Percentiles rank a stretch among this genome's conserved stretches.
Conservation (phyloP, 2,113 vertebrate species). For the Monopterus albus region DNA sequence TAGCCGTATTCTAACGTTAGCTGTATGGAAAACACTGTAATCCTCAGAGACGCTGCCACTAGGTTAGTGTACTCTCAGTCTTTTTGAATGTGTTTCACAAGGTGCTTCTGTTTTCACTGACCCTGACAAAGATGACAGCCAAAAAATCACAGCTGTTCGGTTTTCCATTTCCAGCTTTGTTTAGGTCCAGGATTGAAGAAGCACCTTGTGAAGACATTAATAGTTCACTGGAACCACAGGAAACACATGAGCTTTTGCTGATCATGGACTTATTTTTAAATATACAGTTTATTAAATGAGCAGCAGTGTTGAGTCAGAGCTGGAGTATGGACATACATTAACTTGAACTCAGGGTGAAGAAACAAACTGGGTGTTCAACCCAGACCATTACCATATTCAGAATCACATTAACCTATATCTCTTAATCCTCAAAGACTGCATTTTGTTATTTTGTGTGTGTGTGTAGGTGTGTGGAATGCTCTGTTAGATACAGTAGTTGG, state of each 20-base stretch:
- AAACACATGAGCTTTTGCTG: too few species aligned
- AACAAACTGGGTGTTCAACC: background rate
- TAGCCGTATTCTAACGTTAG: too few species aligned
- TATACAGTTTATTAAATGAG: background rate
- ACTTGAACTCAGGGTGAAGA: constrained; percentile 9
- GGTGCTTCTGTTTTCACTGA: background rate
- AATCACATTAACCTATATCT: constrained; percentile 45
- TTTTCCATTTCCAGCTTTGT: background rate
- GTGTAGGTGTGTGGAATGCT: constrained; percentile 49
- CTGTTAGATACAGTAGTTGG: constrained; percentile 19
- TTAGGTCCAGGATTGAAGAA: background rate
- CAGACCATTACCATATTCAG: constrained; percentile 45
- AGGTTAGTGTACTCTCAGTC: too few species aligned
- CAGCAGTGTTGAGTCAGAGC: background rate
- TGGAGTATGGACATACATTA: background rate
- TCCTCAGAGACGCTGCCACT: too few species aligned
- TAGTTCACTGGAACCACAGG: background rate
- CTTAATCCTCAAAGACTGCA: constrained; percentile 10
- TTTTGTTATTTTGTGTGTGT: constrained; percentile 11
- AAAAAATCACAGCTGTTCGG: background rate
- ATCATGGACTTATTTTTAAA: background rate
- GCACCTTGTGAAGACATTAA: background rate
- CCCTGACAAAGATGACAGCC: background rate
- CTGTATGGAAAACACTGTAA: too few species aligned
- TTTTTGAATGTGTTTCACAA: background rate